Evolutionary conservation across 2,888 invertebrate species (phyloP).

Genomic region (Prostheceraeus crozeri): DNA sequence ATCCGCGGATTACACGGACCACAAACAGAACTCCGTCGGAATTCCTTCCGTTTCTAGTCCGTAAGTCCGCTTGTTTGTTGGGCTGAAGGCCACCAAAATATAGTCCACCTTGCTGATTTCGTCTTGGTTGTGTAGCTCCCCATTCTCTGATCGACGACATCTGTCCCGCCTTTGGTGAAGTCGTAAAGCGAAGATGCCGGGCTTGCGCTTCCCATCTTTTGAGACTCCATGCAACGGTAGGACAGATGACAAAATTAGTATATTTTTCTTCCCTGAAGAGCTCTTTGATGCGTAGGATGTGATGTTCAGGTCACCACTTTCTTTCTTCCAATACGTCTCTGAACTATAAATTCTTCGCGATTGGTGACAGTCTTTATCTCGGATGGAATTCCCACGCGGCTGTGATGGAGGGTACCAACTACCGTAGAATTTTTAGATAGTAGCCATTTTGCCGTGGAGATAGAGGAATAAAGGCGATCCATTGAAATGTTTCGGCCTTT

Average conservation of each 20-base stretch:
- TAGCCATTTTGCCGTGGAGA: slow-evolving; percentile 8
- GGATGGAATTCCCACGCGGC: not conserved
- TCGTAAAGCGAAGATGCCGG: too few relatives aligned
- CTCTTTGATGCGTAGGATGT: not conserved
- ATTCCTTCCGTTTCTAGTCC: too few relatives aligned
- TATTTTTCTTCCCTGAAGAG: slow-evolving; percentile 12
- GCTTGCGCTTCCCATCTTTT: not conserved
- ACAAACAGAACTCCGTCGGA: too few relatives aligned
- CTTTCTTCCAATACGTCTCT: not conserved
- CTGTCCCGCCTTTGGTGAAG: slow-evolving; percentile 22
- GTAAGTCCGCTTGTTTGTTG: too few relatives aligned
- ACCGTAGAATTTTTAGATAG: not conserved
- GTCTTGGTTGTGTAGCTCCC: not conserved
- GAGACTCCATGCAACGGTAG: slow-evolving; percentile 5
- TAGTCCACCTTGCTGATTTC: not conserved
- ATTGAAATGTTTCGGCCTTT: slow-evolving; percentile 3
- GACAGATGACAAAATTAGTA: not conserved
- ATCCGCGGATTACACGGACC: too few relatives aligned
- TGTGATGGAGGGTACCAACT: slow-evolving; percentile 7
- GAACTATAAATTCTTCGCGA: slow-evolving; percentile 5
- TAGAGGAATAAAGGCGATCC: slow-evolving; percentile 9
- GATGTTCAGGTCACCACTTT: not conserved
- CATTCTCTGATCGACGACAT: slow-evolving; percentile 14
- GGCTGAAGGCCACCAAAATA: slow-evolving; percentile 21
- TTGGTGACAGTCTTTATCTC: not conserved